phyloP scores from a whole-genome alignment of 2,888 invertebrate species.

The Aplocera efformata region DNA sequence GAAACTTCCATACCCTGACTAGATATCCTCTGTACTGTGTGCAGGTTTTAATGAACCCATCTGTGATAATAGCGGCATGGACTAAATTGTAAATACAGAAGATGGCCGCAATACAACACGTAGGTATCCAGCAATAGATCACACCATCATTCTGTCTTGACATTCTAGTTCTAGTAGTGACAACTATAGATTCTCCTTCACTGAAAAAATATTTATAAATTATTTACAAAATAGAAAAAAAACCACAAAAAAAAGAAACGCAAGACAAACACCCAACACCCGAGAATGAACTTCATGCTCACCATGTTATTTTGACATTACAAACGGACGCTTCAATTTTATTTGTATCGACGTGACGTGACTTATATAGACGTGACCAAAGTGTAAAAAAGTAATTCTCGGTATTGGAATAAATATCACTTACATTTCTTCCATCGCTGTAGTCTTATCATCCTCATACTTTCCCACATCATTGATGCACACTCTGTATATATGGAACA shows the following conservation, averaged over 20 bases:
- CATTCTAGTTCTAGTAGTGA: constrained; percentile 81
- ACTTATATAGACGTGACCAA: no score
- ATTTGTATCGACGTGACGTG: no score
- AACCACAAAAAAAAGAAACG: no score
- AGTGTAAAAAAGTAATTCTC: no score
- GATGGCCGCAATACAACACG: constrained; percentile 81
- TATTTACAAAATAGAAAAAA: not conserved
- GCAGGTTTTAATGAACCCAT: constrained; percentile 88
- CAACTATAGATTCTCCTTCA: constrained; percentile 84
- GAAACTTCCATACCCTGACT: constrained; percentile 67
- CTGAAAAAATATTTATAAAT: constrained; percentile 58
- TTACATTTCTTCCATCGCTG: constrained; percentile 74
- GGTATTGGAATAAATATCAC: constrained; percentile 34
- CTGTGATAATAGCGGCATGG: constrained; percentile 85
- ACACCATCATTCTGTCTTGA: constrained; percentile 79
- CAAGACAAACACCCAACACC: no score
- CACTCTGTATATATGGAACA: constrained; percentile 85
- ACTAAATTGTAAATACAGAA: constrained; percentile 84
- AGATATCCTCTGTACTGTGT: constrained; percentile 85
- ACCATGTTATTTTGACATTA: no score
- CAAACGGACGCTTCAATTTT: no score
- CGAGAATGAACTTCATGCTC: no score
- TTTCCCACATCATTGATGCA: constrained; percentile 81
- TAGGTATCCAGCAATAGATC: constrained; percentile 85
- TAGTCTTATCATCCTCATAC: constrained; percentile 70